A percentile compares a stretch with the other conserved stretches of the same genome.
Evolutionary conservation across 2,113 vertebrate genomes (phyloP).

Genomic region (Meriones unguiculatus): DNA sequence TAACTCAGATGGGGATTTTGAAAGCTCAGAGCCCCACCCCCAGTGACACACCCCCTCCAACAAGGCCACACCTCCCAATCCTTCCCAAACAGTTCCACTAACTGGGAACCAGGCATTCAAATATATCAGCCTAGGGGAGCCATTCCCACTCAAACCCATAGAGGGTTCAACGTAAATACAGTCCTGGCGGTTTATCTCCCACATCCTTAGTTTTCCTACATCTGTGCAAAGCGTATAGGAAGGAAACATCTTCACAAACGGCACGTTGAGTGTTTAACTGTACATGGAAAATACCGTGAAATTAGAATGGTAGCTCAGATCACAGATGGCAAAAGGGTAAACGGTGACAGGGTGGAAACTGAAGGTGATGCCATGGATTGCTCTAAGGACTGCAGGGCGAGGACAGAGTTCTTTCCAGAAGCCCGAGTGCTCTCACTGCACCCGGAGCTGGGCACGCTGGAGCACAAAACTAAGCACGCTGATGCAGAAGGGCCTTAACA

Average conservation of each 20-base stretch:
- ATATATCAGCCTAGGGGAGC: background rate
- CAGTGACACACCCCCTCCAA: background rate
- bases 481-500: background rate
- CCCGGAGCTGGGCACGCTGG: rapidly evolving
- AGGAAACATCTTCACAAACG: background rate
- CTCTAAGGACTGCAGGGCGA: background rate
- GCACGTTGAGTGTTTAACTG: too few relatives aligned
- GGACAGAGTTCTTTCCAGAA: background rate
- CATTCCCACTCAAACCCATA: background rate
- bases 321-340: background rate
- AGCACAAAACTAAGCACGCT: too few relatives aligned
- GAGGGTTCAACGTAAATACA: background rate
- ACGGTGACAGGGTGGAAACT: too few relatives aligned
- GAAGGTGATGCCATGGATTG: background rate
- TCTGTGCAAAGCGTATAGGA: background rate
- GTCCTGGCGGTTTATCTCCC: background rate
- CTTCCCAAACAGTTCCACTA: background rate
- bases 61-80: background rate
- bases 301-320: background rate
- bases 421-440: background rate
- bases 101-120: background rate
- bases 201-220: background rate
- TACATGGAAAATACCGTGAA: background rate
- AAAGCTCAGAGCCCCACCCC: background rate
- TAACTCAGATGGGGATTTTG: background rate